A percentile compares a stretch with the other conserved stretches of the same genome.
Evolutionary conservation across 2,888 invertebrate species (phyloP).

Genomic region (Ametastegia equiseti): DNA sequence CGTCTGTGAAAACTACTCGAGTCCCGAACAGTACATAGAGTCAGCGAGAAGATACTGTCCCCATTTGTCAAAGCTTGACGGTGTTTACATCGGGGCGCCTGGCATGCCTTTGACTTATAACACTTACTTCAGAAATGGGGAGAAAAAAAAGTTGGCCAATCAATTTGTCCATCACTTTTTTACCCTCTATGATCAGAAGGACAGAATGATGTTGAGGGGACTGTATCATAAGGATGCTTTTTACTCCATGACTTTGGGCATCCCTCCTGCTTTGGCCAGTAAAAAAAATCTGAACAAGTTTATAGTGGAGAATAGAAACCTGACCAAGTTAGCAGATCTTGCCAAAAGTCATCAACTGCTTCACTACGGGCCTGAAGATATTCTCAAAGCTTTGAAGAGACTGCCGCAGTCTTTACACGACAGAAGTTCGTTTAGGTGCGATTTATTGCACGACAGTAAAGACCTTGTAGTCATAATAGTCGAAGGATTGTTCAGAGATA

Average conservation of each 20-base stretch:
- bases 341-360: constrained; percentile 59
- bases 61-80: constrained; percentile 78
- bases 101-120: constrained; percentile 61
- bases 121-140: constrained; percentile 59
- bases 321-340: constrained; percentile 63
- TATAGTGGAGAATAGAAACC: constrained; percentile 75
- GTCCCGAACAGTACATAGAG: constrained; percentile 80
- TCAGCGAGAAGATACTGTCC: constrained; percentile 78
- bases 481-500: constrained; percentile 78
- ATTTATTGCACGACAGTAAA: constrained; percentile 63
- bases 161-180: constrained; percentile 84
- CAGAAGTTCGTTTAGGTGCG: constrained; percentile 75
- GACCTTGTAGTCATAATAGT: constrained; percentile 75
- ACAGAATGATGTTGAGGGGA: constrained; percentile 78
- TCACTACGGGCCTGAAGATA: constrained; percentile 64
- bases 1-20: constrained; percentile 81
- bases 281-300: constrained; percentile 70
- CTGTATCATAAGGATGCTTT: constrained; percentile 82
- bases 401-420: constrained; percentile 79
- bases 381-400: constrained; percentile 65
- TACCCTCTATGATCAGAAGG: constrained; percentile 81
- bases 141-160: constrained; percentile 75
- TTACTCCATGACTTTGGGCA: constrained; percentile 79
- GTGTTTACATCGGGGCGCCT: constrained; percentile 68
- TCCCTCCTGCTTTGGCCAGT: constrained; percentile 61